Percentiles rank a stretch among this genome's conserved stretches.
phyloP scores from a whole-genome alignment of 2,888 invertebrate genomes.

The Diploptera punctata region DNA sequence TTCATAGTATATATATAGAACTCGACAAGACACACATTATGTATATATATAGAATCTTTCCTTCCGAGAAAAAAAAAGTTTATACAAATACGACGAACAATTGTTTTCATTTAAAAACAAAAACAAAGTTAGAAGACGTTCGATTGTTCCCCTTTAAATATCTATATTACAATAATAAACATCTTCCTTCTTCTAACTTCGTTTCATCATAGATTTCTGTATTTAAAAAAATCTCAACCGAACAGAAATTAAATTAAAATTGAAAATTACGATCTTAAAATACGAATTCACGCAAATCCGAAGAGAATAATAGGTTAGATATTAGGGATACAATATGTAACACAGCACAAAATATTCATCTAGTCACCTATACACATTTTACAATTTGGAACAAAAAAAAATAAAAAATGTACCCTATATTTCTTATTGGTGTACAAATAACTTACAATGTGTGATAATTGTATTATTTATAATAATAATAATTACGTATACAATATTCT shows the following conservation, averaged over 20 bases:
- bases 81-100: constrained; percentile 37
- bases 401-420: constrained; percentile 28
- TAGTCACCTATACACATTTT: constrained; percentile 34
- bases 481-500: constrained; percentile 25
- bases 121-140: constrained; percentile 22
- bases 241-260: constrained; percentile 22
- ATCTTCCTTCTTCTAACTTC: constrained; percentile 25
- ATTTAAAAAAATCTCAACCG: constrained; percentile 18
- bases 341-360: constrained; percentile 37
- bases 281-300: constrained; percentile 20
- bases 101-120: constrained; percentile 20
- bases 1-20: constrained; percentile 34
- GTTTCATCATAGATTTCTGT: constrained; percentile 12
- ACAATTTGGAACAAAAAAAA: constrained; percentile 27
- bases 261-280: constrained; percentile 11
- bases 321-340: constrained; percentile 33
- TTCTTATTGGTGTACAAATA: constrained; percentile 24
- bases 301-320: constrained; percentile 21
- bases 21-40: constrained; percentile 33
- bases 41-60: constrained; percentile 35
- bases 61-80: constrained; percentile 32
- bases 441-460: constrained; percentile 9
- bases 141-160: constrained; percentile 37
- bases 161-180: constrained; percentile 40
- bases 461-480: constrained; percentile 10